Conservation (phyloP, 2,888 invertebrate species). For the Ormyrus pomaceus region DNA sequence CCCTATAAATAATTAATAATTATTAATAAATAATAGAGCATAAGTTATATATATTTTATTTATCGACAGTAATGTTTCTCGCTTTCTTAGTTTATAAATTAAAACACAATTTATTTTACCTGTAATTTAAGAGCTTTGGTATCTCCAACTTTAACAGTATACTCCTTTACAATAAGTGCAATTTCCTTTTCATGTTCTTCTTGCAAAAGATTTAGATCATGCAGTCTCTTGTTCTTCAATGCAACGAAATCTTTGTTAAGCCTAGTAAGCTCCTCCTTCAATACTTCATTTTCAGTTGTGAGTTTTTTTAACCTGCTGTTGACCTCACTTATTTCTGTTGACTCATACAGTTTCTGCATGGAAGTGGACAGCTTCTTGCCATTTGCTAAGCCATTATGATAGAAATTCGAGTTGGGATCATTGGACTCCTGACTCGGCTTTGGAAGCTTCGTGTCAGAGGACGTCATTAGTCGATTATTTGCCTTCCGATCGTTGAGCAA, state of each 20-base stretch:
- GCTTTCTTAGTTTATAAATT: slow-evolving; percentile 5
- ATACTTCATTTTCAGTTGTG: slow-evolving; percentile 77
- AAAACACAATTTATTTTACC: slow-evolving; percentile 60
- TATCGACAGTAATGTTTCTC: background rate
- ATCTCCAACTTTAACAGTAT: slow-evolving; percentile 70
- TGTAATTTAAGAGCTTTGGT: slow-evolving; percentile 73
- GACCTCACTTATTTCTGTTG: slow-evolving; percentile 73
- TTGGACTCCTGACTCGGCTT: slow-evolving; percentile 64
- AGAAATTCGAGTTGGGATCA: slow-evolving; percentile 71
- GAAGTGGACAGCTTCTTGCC: slow-evolving; percentile 66
- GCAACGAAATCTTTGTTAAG: slow-evolving; percentile 86
- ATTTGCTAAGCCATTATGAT: slow-evolving; percentile 67
- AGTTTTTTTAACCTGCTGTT: slow-evolving; percentile 77
- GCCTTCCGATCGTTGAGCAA: slow-evolving; percentile 70
- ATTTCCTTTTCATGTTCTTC: slow-evolving; percentile 76
- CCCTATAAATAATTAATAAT: slow-evolving; percentile 65
- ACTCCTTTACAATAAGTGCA: slow-evolving; percentile 72
- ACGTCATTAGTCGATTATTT: slow-evolving; percentile 62
- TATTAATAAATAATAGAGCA: slow-evolving; percentile 31
- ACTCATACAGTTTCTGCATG: slow-evolving; percentile 71
- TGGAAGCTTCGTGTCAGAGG: slow-evolving; percentile 54
- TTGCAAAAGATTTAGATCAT: slow-evolving; percentile 83
- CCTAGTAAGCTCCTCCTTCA: slow-evolving; percentile 82
- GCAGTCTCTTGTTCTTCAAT: slow-evolving; percentile 86
- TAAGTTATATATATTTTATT: background rate